These are phyloP conservation scores for Trypoxylon attenuatum DNA, from an alignment of 2,888 invertebrate genomes.

Conservation along the genomic window DNA sequence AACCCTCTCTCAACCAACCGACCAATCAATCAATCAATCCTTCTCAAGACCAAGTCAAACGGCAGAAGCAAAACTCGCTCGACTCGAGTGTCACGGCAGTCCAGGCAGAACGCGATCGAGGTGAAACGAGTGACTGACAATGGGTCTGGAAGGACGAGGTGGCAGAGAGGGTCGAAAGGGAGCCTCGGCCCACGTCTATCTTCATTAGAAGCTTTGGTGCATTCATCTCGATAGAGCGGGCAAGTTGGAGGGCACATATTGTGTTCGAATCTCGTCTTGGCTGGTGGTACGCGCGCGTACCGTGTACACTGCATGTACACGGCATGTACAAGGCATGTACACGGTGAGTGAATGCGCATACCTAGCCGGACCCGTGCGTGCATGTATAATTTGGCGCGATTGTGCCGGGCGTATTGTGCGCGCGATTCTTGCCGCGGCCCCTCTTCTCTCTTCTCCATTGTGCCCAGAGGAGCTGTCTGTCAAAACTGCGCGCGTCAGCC, in stretches of 20 bases:
- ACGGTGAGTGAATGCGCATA: too few species aligned
- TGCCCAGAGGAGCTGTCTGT: slow-evolving; percentile 59
- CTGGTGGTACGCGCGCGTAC: too few species aligned
- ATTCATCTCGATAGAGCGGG: slow-evolving; percentile 36
- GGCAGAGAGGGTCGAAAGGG: not conserved
- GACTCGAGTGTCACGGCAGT: slow-evolving; percentile 33
- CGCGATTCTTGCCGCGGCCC: too few species aligned
- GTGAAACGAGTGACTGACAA: slow-evolving; percentile 24
- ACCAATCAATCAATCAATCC: not conserved
- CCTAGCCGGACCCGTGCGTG: slow-evolving; percentile 36
- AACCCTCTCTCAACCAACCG: not conserved
- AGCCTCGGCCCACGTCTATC: slow-evolving; percentile 33
- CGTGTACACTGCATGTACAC: too few species aligned
- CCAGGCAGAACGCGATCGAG: not conserved
- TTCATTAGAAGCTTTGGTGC: slow-evolving; percentile 47
- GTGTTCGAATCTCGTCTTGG: slow-evolving; percentile 41
- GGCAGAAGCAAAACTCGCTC: slow-evolving; percentile 28
- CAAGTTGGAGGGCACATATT: slow-evolving; percentile 42
- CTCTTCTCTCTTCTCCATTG: too few species aligned
- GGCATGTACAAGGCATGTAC: too few species aligned
- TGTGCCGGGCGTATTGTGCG: slow-evolving; percentile 39
- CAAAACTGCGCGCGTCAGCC: slow-evolving; percentile 60
- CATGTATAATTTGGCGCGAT: slow-evolving; percentile 50
- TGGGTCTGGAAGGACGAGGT: slow-evolving; percentile 12
- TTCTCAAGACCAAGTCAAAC: slow-evolving; percentile 38